These are phyloP conservation scores for Drosophila equinoxialis DNA, from an alignment of 1,140 invertebrate genomes.

Conservation along the genomic window DNA sequence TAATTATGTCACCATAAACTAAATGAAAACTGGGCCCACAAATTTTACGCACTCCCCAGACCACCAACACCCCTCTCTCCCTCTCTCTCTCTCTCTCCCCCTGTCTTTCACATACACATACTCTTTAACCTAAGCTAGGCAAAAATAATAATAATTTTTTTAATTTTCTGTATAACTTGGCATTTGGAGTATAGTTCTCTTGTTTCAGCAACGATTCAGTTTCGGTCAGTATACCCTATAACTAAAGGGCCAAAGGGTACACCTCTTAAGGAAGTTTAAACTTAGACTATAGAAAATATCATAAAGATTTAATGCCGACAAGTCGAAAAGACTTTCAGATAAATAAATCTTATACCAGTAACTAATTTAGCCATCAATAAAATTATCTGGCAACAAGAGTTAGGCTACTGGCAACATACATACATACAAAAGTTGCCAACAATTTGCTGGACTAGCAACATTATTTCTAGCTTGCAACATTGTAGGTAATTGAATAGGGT, in stretches of 20 bases:
- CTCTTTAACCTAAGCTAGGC: background rate
- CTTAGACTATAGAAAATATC: too few relatives aligned
- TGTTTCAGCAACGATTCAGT: slow-evolving; percentile 34
- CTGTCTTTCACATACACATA: background rate
- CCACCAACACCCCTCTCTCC: background rate
- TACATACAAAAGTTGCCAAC: background rate
- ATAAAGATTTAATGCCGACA: background rate
- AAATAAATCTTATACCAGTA: too few relatives aligned
- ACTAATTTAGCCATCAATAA: too few relatives aligned
- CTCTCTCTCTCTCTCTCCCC: background rate
- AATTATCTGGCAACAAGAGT: background rate
- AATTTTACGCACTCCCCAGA: background rate
- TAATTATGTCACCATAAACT: slow-evolving; percentile 65
- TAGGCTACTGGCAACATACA: background rate
- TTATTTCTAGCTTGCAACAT: background rate
- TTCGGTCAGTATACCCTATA: background rate
- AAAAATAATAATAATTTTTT: background rate
- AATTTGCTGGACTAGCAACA: background rate
- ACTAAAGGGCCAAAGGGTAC: background rate
- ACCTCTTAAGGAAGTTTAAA: too few relatives aligned
- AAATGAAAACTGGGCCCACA: slow-evolving; percentile 31
- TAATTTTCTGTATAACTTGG: slow-evolving; percentile 9
- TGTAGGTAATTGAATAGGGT: background rate
- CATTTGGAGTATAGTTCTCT: slow-evolving; percentile 24
- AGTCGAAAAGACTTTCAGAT: background rate